Evolutionary conservation across 1,140 invertebrate genomes (phyloP).

Genomic region (Acromyrmex echinatior): DNA sequence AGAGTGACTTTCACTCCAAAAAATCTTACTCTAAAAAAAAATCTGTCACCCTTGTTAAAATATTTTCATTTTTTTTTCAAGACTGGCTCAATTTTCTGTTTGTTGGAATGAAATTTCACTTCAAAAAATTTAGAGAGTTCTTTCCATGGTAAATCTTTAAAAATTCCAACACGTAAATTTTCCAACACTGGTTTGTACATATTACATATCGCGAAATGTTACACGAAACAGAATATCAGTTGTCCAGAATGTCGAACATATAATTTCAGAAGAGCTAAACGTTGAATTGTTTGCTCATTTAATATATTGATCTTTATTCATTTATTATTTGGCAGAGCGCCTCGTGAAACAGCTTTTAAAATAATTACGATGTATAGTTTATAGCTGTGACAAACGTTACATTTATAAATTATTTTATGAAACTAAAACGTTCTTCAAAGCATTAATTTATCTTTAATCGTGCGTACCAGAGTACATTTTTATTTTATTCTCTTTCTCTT

Average conservation of each 20-base stretch:
- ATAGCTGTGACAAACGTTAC: neutral
- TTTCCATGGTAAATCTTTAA: neutral
- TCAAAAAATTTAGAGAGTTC: neutral
- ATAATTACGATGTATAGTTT: neutral
- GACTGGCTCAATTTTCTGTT: no score
- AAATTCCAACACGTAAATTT: neutral
- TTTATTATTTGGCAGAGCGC: neutral
- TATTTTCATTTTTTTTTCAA: no score
- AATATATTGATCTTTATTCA: conserved; percentile 7
- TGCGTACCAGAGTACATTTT: neutral
- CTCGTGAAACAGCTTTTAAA: neutral
- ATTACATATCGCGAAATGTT: neutral
- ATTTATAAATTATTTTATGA: neutral
- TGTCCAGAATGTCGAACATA: neutral
- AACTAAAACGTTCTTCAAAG: conserved; percentile 27
- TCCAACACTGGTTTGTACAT: neutral
- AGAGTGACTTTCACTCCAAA: no score
- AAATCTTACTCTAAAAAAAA: no score
- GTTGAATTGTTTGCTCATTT: conserved; percentile 4
- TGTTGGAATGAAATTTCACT: no score
- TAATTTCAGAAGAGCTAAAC: neutral
- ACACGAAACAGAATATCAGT: neutral
- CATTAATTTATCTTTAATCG: conserved; percentile 6
- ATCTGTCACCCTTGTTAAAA: no score
- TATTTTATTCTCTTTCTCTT: neutral